Conservation (phyloP, 2,888 invertebrate genomes). For the Acheta domesticus region DNA sequence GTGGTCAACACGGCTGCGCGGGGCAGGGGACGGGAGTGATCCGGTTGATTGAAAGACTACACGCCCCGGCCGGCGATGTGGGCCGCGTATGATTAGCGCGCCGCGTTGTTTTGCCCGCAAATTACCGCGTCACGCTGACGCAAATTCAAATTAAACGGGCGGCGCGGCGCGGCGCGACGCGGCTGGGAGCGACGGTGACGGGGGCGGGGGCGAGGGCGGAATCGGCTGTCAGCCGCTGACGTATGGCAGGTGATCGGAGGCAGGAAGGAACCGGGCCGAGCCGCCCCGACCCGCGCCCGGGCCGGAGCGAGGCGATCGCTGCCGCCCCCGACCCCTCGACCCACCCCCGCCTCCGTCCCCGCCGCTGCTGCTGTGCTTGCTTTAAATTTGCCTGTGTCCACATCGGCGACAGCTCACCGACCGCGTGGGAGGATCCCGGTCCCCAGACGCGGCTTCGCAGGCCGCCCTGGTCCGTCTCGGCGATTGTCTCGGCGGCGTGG, state of each 20-base stretch:
- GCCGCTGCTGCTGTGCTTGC: conserved; percentile 18
- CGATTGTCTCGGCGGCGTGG: too few relatives aligned
- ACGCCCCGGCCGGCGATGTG: not conserved
- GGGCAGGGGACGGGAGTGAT: not conserved
- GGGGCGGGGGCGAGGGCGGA: not conserved
- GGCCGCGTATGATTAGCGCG: not conserved
- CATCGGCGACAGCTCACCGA: not conserved
- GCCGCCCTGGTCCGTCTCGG: not conserved
- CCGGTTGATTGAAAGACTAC: conserved; percentile 7
- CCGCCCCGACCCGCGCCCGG: not conserved
- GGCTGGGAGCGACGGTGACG: not conserved
- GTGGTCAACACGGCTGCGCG: not conserved
- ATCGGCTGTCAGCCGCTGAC: not conserved
- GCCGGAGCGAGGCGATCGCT: not conserved
- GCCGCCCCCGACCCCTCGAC: not conserved
- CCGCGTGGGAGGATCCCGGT: not conserved
- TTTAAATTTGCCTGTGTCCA: conserved; percentile 18
- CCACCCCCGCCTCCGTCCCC: not conserved
- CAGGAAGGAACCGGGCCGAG: not conserved
- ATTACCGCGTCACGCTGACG: not conserved
- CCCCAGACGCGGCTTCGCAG: not conserved
- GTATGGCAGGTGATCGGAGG: conserved; percentile 11
- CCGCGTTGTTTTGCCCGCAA: not conserved
- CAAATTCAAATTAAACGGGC: not conserved
- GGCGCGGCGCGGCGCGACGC: not conserved